Evolutionary conservation across 2,888 invertebrate genomes (phyloP).

Genomic region (Dolichomitus sp.): DNA sequence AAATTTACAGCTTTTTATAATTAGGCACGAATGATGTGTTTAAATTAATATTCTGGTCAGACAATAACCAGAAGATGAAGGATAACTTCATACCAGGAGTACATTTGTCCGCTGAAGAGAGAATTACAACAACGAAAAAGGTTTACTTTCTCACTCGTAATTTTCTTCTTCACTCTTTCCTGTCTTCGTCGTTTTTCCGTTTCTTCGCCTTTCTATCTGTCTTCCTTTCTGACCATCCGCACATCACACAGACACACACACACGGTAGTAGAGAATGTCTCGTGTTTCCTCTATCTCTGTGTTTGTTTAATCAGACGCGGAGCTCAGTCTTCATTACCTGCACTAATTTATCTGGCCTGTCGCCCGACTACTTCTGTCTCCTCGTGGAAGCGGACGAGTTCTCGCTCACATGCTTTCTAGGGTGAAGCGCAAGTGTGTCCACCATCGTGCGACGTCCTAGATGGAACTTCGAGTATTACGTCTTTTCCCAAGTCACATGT

Average conservation of each 20-base stretch:
- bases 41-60: neutral
- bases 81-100: neutral
- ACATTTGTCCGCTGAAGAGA: constrained; percentile 51
- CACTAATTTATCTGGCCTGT: constrained; percentile 83
- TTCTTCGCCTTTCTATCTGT: constrained; percentile 58
- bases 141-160: constrained; percentile 42
- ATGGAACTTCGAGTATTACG: constrained; percentile 40
- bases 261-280: constrained; percentile 70
- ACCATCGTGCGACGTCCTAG: constrained; percentile 53
- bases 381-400: constrained; percentile 37
- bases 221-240: constrained; percentile 60
- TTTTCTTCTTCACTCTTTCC: constrained; percentile 44
- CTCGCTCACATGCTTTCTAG: constrained; percentile 38
- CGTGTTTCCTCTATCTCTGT: constrained; percentile 73
- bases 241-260: constrained; percentile 52
- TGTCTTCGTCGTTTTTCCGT: constrained; percentile 42
- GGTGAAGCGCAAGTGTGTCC: constrained; percentile 44
- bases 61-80: neutral
- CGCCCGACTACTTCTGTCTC: constrained; percentile 76
- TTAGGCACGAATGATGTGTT: neutral
- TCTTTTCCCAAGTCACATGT: constrained; percentile 56
- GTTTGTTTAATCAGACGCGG: constrained; percentile 84
- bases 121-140: constrained; percentile 68
- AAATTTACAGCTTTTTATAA: no score
- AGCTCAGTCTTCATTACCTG: constrained; percentile 84